These are phyloP conservation scores for Sylvilagus floridanus DNA, from an alignment of 2,797 vertebrate genomes.

Conservation along the genomic window DNA sequence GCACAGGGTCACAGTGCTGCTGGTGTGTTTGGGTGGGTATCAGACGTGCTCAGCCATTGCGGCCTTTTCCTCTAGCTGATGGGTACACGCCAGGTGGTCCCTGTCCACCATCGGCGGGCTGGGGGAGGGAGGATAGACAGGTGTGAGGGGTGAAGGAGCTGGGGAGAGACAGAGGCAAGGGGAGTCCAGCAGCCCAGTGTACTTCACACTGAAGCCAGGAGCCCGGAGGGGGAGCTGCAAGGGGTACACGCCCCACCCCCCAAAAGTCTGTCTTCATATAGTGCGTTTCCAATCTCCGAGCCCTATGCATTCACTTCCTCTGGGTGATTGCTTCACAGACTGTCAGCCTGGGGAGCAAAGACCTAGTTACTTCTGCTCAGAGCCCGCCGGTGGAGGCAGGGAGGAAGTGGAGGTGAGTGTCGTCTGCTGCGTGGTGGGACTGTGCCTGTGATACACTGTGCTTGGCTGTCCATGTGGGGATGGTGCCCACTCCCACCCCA, in stretches of 20 bases:
- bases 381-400: background rate
- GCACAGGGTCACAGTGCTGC: background rate
- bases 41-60: background rate
- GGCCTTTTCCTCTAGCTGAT: background rate
- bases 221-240: background rate
- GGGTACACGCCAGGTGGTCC: constrained; percentile 42
- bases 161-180: background rate
- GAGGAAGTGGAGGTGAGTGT: background rate
- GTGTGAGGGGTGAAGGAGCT: background rate
- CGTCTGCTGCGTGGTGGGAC: no score
- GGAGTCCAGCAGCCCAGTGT: background rate
- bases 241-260: no score
- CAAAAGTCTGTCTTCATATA: background rate
- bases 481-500: background rate
- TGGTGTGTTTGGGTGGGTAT: background rate
- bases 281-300: background rate
- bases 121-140: background rate
- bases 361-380: background rate
- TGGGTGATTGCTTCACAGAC: background rate
- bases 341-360: background rate
- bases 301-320: background rate
- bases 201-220: background rate
- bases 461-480: background rate
- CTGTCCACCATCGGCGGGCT: background rate
- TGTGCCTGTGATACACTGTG: background rate